A percentile compares a stretch with the other conserved stretches of the same genome.
Conservation (phyloP, 2,888 invertebrate genomes). For the Sarcophaga subvicina region DNA sequence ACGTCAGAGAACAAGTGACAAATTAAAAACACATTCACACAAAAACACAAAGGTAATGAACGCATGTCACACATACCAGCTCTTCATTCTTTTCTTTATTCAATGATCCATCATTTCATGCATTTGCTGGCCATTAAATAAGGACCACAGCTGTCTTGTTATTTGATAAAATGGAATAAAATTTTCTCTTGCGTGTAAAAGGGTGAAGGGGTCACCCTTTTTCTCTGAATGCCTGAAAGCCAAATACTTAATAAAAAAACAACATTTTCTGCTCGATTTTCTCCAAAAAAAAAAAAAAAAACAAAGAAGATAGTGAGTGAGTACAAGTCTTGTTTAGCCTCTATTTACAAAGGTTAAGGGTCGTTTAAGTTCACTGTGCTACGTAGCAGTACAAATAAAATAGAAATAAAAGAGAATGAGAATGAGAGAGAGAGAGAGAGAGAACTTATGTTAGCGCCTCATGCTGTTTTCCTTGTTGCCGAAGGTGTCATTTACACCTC, state of each 20-base stretch:
- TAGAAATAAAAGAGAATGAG: too few species aligned
- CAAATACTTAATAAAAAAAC: too few species aligned
- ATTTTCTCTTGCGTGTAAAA: too few species aligned
- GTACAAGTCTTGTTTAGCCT: too few species aligned
- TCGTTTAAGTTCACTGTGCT: background rate
- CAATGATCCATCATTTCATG: background rate
- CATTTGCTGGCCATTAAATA: slow-evolving; percentile 36
- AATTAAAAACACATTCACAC: slow-evolving; percentile 54
- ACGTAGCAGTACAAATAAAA: background rate
- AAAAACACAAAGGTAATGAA: background rate
- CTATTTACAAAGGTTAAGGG: background rate
- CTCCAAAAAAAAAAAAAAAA: too few species aligned
- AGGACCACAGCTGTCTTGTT: slow-evolving; percentile 35
- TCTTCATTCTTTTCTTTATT: background rate
- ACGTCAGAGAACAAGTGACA: slow-evolving; percentile 19
- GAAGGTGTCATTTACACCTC: slow-evolving; percentile 47
- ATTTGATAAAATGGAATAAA: slow-evolving; percentile 14
- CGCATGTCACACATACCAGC: background rate
- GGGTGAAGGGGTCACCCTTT: too few species aligned
- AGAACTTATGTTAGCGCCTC: background rate
- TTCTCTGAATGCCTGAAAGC: too few species aligned
- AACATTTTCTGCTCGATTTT: too few species aligned
- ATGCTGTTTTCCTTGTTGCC: slow-evolving; percentile 15
- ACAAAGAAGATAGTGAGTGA: too few species aligned
- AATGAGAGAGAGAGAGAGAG: background rate